Evolutionary conservation across 2,113 vertebrate genomes (phyloP), one percentile per base, ranked within the genome.

Genomic region (Rhodinocichla rosea): DNA sequence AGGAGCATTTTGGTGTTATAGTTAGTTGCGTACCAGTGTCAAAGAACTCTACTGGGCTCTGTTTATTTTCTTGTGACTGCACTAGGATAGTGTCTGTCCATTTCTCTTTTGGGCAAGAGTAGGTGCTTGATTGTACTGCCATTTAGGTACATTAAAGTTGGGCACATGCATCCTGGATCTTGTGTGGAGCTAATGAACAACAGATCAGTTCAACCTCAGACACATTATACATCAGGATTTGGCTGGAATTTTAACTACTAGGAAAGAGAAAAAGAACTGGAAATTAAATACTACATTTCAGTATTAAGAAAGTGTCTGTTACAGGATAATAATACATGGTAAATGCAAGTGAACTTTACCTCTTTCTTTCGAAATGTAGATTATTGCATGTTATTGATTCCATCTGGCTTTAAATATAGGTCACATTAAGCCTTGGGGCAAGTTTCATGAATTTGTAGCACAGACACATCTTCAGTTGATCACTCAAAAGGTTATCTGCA

Each of bases 91-190:
- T 3, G 22, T 81, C 20, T 10, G 24, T 77, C 15, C 11, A 1
- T 69, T 77, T 83, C n/a, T 91, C 26, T 78, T 70, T 32, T 84
- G 50, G 10, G 33, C 20, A 78, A 52, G 47, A 55, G 16, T 21
- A 79, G 44, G 5, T 8, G 1, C 52, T 67, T 2, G 1, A 6
- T 47, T 15, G 0, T 56, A 8, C 33, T 80, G 27, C 8, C 8
- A 7, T 70, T 53, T 76, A 40, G 17, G 33, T 74, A 40, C 32
- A 19, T 24, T 57, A 20, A 67, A 18, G 18, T 21, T 68, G 18
- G 59, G 30, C 53, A 13, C 6, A 1, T 77, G 67, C 9, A 22
- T 33, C 39, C 21, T 74, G 55, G 3, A 4, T 92, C 35, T 85
- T 71, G 8, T 2, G 16, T 17, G 19, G 19, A 40, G 33, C 30